Conservation (phyloP, 2,888 invertebrate genomes). For the Lasius fuliginosus region DNA sequence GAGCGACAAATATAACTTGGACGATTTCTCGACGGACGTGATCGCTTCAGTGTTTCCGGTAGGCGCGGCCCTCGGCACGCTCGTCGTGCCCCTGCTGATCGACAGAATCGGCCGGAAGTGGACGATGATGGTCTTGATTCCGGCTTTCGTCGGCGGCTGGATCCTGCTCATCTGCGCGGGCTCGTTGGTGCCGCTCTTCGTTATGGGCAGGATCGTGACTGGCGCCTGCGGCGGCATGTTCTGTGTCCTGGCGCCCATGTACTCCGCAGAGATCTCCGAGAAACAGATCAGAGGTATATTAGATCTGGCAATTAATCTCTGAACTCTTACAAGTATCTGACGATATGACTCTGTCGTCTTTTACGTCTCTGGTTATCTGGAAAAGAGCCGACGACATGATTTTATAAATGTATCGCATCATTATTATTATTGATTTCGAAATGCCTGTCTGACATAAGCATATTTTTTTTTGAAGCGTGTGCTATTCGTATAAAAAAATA, state of each 20-base stretch:
- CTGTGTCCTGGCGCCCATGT: slow-evolving; percentile 93
- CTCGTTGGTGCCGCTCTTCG: slow-evolving; percentile 88
- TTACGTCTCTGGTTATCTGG: not conserved
- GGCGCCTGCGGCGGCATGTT: slow-evolving; percentile 93
- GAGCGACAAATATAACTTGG: slow-evolving; percentile 85
- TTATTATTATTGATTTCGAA: not conserved
- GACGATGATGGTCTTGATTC: slow-evolving; percentile 88
- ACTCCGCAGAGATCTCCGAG: slow-evolving; percentile 94
- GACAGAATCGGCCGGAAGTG: slow-evolving; percentile 91
- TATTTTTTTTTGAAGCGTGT: not conserved
- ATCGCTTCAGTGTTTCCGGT: slow-evolving; percentile 87
- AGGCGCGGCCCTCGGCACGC: slow-evolving; percentile 87
- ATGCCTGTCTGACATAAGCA: not conserved
- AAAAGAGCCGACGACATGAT: not conserved
- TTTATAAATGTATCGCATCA: not conserved
- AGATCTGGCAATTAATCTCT: not conserved
- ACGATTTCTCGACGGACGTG: slow-evolving; percentile 86
- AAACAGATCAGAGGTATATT: slow-evolving; percentile 90
- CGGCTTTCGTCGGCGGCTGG: slow-evolving; percentile 89
- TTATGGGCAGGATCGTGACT: slow-evolving; percentile 89
- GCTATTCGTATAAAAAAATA: not conserved
- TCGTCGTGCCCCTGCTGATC: slow-evolving; percentile 87
- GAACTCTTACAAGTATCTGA: not conserved
- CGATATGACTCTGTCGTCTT: not conserved
- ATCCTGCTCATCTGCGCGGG: slow-evolving; percentile 89